Evolutionary conservation across 2,113 vertebrate genomes (phyloP), one percentile per base, ranked within the genome.

Genomic region (Silurus meridionalis): DNA sequence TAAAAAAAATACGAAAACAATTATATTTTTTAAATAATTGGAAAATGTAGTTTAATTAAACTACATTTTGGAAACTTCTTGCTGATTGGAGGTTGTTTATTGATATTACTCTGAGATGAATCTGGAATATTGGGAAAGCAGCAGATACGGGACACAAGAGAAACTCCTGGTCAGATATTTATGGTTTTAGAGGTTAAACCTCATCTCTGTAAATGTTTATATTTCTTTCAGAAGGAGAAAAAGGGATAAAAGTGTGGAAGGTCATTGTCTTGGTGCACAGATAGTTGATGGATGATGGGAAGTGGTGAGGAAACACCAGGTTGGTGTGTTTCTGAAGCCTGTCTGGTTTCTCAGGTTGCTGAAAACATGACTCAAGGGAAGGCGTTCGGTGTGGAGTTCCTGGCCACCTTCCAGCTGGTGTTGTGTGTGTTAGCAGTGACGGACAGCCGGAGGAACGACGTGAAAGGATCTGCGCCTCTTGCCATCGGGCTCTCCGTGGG

Each of bases 321-420:
- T 64, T 14, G 14, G 6, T 15, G 14, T 69, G 67, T 69, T 69
- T 3, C 1, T 71, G n/a, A 46, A 71, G 37, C 6, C 0, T 5
- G 2, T 46, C 3, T 37, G n/a, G 6, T 64, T 50, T 52, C n/a
- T 61, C 84, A 91, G 89, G 15, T 87, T 57, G 53, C 58, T 19
- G 61, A 50, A 3, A 64, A 64, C 23, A 89, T 96, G 90, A 94
- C 94, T 5, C 66, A 91, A 0, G 96, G 94, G 2, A 96, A 97
- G 87, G 96, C 95, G 4, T 92, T 97, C 60, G 96, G 95, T 0
- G 93, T 97, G 0, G 96, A 97, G 89, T 95, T 97, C 84, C 94
- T 97, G 0, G 95, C 92, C 25, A 97, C 96, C 0, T 95, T 97
- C 89, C 96, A 97, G 92, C 91, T 97, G 91, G 96, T 96, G 63